A percentile compares a stretch with the other conserved stretches of the same genome.
Evolutionary conservation across 2,888 invertebrate genomes (phyloP).

Genomic region (Drosophila mimetica): DNA sequence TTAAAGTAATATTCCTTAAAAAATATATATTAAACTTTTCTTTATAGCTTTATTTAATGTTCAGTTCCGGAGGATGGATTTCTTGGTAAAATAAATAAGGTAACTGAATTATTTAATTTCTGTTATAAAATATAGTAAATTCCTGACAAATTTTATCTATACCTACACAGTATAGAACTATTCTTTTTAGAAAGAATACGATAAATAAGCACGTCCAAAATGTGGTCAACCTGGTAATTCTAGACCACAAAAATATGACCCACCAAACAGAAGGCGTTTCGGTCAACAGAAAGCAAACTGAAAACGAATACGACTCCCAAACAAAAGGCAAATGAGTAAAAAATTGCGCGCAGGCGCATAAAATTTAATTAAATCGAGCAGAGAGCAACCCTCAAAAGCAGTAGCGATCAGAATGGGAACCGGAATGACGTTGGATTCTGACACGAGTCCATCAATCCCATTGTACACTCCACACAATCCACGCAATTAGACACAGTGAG

Average conservation of each 20-base stretch:
- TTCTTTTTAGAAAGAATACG: too few relatives aligned
- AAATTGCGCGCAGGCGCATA: constrained; percentile 76
- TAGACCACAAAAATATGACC: constrained; percentile 22
- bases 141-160: too few relatives aligned
- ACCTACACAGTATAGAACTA: too few relatives aligned
- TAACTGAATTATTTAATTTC: background rate
- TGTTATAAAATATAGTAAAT: too few relatives aligned
- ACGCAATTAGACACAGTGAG: constrained; percentile 72
- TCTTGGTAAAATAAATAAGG: background rate
- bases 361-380: constrained; percentile 75
- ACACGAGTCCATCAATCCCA: constrained; percentile 77
- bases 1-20: too few relatives aligned
- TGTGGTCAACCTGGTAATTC: constrained; percentile 14
- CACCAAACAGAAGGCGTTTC: constrained; percentile 41
- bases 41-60: too few relatives aligned
- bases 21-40: too few relatives aligned
- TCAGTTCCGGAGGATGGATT: background rate
- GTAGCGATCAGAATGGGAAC: constrained; percentile 11
- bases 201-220: constrained; percentile 14
- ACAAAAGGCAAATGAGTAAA: constrained; percentile 63
- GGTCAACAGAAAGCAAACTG: constrained; percentile 25
- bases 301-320: constrained; percentile 21
- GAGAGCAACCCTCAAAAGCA: constrained; percentile 38
- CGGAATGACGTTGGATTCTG: constrained; percentile 47
- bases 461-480: constrained; percentile 54